phyloP scores from a whole-genome alignment of 2,113 vertebrate genomes.

The Zosterops hypoxanthus region DNA sequence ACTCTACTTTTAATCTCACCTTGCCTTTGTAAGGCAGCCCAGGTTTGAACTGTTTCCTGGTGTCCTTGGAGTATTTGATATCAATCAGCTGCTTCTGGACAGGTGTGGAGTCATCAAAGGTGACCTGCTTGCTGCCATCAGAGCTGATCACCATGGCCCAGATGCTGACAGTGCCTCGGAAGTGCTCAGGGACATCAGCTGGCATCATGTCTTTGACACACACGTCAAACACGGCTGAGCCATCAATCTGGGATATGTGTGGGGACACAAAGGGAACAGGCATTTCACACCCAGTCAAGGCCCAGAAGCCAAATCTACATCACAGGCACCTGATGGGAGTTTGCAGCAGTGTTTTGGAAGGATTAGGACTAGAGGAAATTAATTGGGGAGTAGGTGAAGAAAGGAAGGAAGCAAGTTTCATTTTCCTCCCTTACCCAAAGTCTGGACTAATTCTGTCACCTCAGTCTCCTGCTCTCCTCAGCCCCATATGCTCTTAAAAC shows the following conservation, averaged over 20 bases:
- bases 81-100: constrained; percentile 94
- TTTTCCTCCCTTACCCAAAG: not conserved
- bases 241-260: constrained; percentile 77
- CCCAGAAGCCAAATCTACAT: not conserved
- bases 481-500: not conserved
- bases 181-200: constrained; percentile 87
- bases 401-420: not conserved
- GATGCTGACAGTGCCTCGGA: constrained; percentile 87
- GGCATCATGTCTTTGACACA: constrained; percentile 96
- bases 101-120: constrained; percentile 87
- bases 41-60: constrained; percentile 92
- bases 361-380: not conserved
- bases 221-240: constrained; percentile 83
- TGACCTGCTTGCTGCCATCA: constrained; percentile 88
- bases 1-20: constrained; percentile 63
- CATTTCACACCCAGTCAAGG: not conserved
- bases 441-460: not conserved
- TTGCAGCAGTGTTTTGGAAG: not conserved
- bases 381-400: fast-evolving
- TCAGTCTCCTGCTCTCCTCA: not conserved
- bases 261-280: not conserved
- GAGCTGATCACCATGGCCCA: constrained; percentile 84
- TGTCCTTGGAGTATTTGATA: constrained; percentile 89
- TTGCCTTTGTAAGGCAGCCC: constrained; percentile 91
- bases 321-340: not conserved